These are phyloP conservation scores for Nesoenas mayeri DNA, from an alignment of 2,113 vertebrate genomes.

Conservation along the genomic window DNA sequence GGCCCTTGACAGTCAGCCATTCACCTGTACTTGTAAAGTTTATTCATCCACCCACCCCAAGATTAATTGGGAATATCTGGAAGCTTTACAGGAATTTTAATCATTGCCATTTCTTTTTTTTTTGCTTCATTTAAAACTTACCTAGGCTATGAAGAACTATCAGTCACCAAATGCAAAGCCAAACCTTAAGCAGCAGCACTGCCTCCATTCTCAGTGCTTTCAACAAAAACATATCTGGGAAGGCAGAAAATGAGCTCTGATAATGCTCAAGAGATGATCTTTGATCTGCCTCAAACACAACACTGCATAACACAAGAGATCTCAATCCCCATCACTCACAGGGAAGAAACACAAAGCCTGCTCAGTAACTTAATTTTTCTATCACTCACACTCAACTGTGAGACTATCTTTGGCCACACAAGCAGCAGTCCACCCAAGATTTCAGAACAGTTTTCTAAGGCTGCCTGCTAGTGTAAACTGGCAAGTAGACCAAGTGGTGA, in stretches of 20 bases:
- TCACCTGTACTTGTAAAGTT: not conserved
- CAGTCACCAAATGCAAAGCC: not conserved
- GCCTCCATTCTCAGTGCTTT: not conserved
- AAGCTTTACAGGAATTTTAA: not conserved
- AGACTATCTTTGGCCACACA: not conserved
- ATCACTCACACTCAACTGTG: not conserved
- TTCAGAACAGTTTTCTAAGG: not conserved
- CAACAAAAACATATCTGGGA: not conserved
- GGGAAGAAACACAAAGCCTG: not conserved
- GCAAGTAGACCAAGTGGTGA: not conserved
- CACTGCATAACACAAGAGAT: rapidly evolving
- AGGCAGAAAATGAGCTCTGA: not conserved
- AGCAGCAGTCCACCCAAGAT: not conserved
- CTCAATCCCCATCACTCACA: not conserved
- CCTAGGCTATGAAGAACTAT: not conserved
- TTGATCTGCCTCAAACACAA: not conserved
- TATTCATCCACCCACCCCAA: not conserved
- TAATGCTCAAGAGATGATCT: not conserved
- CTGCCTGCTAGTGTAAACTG: not conserved
- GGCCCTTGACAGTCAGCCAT: not conserved
- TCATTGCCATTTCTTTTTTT: not conserved
- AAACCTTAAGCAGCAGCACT: not conserved
- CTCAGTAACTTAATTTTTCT: not conserved
- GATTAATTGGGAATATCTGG: not conserved
- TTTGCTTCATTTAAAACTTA: not conserved